phyloP scores from a whole-genome alignment of 1,140 invertebrate species.

The Listronotus oregonensis region DNA sequence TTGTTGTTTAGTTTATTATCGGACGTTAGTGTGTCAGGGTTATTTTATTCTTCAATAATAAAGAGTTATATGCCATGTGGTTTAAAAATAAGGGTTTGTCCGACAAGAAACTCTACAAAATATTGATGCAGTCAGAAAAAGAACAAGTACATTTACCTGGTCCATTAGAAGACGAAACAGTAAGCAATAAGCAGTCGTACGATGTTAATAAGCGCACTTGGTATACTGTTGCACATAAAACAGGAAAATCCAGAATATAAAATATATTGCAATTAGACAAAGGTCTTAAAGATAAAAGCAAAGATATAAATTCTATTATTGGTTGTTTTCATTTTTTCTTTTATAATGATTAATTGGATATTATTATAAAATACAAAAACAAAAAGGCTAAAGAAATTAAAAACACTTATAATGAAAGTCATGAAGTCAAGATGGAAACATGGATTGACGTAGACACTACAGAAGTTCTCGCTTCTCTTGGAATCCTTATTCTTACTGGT shows the following conservation, averaged over 20 bases:
- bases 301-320: background rate
- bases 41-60: no score
- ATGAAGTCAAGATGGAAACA: background rate
- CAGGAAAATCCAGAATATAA: background rate
- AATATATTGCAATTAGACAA: background rate
- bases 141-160: background rate
- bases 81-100: no score
- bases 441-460: background rate
- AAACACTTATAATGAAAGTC: background rate
- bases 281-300: background rate
- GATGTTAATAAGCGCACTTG: no score
- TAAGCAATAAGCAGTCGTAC: background rate
- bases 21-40: no score
- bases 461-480: no score
- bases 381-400: background rate
- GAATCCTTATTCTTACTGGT: no score
- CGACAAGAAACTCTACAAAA: no score
- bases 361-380: background rate
- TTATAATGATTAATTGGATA: background rate
- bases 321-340: no score
- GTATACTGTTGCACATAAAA: background rate
- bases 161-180: background rate
- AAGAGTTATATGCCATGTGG: no score
- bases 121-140: no score
- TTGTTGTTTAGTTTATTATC: no score